Percentiles rank a stretch among this genome's conserved stretches.
Conservation (phyloP, 1,140 invertebrate species). For the Lycorma delicatula region DNA sequence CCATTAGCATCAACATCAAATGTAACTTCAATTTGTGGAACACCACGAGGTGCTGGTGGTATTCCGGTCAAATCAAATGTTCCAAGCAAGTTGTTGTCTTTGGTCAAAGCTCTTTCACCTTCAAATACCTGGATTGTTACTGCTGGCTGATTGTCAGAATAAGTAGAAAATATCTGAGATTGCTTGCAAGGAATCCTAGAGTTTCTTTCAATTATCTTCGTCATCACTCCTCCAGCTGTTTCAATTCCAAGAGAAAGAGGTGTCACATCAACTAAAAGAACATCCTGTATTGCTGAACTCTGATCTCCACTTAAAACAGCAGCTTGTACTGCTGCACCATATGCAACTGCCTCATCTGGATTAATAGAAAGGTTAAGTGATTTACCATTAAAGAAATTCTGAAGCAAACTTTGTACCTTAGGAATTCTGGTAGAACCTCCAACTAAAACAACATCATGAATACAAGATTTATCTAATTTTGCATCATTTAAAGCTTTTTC, state of each 20-base stretch:
- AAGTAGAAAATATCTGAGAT: slow-evolving; percentile 52
- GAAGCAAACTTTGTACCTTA: slow-evolving; percentile 42
- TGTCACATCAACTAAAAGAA: slow-evolving; percentile 44
- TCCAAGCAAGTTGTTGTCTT: slow-evolving; percentile 68
- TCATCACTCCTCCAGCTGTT: slow-evolving; percentile 43
- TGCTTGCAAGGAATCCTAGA: slow-evolving; percentile 51
- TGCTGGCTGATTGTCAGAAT: slow-evolving; percentile 57
- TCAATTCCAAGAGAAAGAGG: slow-evolving; percentile 38
- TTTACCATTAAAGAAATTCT: slow-evolving; percentile 54
- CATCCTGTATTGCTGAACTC: slow-evolving; percentile 41
- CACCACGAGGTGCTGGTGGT: slow-evolving; percentile 72
- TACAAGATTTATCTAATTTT: slow-evolving; percentile 52
- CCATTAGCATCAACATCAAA: slow-evolving; percentile 72
- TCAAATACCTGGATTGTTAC: slow-evolving; percentile 68
- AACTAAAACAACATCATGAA: slow-evolving; percentile 60
- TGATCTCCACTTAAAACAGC: slow-evolving; percentile 59
- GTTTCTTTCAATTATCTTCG: slow-evolving; percentile 53
- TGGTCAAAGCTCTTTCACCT: slow-evolving; percentile 73
- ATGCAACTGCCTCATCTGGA: slow-evolving; percentile 68
- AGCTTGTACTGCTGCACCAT: slow-evolving; percentile 65
- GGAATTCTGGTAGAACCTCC: slow-evolving; percentile 57
- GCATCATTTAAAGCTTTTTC: slow-evolving; percentile 61
- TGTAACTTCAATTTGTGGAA: slow-evolving; percentile 87
- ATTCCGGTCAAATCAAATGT: slow-evolving; percentile 70
- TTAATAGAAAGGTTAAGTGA: slow-evolving; percentile 60